A percentile compares a stretch with the other conserved stretches of the same genome.
phyloP scores from a whole-genome alignment of 2,113 vertebrate species.

The Corythornis madagascariensis region DNA sequence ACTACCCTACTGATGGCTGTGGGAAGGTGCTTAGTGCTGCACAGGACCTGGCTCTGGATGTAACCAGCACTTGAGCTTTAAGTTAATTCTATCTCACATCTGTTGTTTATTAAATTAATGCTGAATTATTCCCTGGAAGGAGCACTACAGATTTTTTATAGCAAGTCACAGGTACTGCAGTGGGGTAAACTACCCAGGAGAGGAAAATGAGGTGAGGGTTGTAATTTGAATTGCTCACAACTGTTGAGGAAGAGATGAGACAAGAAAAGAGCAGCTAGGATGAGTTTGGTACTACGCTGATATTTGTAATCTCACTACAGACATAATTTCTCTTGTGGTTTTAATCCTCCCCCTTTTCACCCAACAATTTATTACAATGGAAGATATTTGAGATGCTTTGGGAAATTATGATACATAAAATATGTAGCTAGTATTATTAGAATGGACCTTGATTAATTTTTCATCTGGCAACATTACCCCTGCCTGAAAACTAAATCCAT shows the following conservation, averaged over 20 bases:
- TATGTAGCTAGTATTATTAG: constrained; percentile 44
- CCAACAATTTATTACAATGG: constrained; percentile 14
- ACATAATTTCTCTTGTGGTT: constrained; percentile 1
- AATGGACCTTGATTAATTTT: constrained; percentile 56
- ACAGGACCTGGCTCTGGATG: not conserved
- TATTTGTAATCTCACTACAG: constrained; percentile 33
- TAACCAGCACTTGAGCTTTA: accelerated
- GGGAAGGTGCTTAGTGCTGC: not conserved
- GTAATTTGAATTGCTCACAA: not conserved
- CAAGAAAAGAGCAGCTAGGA: not conserved
- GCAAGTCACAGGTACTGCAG: not conserved
- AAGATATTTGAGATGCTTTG: not conserved
- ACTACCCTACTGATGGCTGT: not conserved
- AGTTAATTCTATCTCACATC: not conserved
- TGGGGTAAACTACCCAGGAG: not conserved
- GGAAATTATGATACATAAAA: constrained; percentile 28
- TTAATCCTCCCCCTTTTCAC: constrained; percentile 13
- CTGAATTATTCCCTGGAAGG: not conserved
- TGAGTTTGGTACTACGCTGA: not conserved
- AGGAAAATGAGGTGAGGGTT: not conserved
- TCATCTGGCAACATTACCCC: constrained; percentile 18
- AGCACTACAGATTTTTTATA: not conserved
- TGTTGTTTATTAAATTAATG: constrained; percentile 1
- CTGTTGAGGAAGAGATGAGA: not conserved
- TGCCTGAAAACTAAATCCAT: constrained; percentile 40